A percentile compares a stretch with the other conserved stretches of the same genome.
Conservation (phyloP, 2,113 vertebrate genomes). For the Xenopus laevis region DNA sequence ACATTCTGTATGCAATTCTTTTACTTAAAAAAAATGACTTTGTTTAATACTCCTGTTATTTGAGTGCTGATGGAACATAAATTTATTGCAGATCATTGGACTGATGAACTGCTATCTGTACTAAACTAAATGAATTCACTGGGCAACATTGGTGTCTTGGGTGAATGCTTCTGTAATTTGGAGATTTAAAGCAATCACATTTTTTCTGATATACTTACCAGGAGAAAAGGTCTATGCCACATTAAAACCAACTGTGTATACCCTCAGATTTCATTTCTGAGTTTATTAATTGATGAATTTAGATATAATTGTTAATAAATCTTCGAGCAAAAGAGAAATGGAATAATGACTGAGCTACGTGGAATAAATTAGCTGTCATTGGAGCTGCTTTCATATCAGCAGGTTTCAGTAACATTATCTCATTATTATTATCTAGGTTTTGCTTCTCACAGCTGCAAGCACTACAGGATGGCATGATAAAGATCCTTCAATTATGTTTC, state of each 20-base stretch:
- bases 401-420: conserved; percentile 55
- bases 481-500: conserved; percentile 51
- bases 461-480: conserved; percentile 48
- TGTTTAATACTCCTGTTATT: no score
- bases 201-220: conserved; percentile 4
- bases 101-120: neutral
- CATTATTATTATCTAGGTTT: conserved; percentile 58
- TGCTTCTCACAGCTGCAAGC: conserved; percentile 52
- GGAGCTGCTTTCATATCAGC: conserved; percentile 51
- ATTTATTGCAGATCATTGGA: neutral
- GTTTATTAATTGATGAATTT: conserved; percentile 43
- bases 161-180: conserved; percentile 7
- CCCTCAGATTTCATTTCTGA: conserved; percentile 31
- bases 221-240: neutral
- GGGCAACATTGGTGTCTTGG: neutral
- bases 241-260: neutral
- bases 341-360: conserved; percentile 46
- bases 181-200: conserved; percentile 8
- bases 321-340: conserved; percentile 47
- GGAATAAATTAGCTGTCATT: conserved; percentile 56
- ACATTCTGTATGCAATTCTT: no score
- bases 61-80: neutral
- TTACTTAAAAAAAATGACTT: no score
- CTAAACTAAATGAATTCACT: neutral
- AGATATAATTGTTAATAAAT: conserved; percentile 40